phyloP scores from a whole-genome alignment of 2,113 vertebrate genomes.

The Phalacrocorax aristotelis region DNA sequence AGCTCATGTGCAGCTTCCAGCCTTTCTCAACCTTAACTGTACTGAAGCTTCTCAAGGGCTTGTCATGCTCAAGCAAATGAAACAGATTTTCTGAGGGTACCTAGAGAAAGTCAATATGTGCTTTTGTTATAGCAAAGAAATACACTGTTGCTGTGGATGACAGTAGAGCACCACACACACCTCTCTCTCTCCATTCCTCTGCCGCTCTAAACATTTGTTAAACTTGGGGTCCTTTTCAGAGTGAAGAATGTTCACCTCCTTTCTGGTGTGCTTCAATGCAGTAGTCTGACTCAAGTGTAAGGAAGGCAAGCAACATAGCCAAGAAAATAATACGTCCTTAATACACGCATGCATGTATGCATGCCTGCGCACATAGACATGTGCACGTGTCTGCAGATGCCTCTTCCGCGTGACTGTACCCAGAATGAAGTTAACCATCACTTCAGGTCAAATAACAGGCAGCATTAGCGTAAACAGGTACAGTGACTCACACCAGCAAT shows the following conservation, averaged over 20 bases:
- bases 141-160: background rate
- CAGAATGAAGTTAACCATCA: background rate
- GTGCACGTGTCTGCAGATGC: background rate
- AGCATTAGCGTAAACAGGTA: background rate
- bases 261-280: background rate
- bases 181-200: background rate
- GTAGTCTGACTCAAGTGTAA: background rate
- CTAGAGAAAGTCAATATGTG: background rate
- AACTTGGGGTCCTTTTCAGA: background rate
- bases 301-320: background rate
- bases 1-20: background rate
- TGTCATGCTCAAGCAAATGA: background rate
- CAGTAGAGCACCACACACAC: background rate
- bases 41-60: background rate
- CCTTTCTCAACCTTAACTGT: background rate
- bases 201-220: background rate
- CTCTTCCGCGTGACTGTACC: background rate
- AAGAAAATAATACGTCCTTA: background rate
- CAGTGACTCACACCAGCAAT: background rate
- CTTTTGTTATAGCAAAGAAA: background rate
- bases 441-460: background rate
- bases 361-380: rapidly evolving
- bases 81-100: background rate
- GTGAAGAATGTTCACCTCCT: background rate
- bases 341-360: too few species aligned